phyloP scores from a whole-genome alignment of 2,888 invertebrate species.

The Tenthredo scrophulariae region DNA sequence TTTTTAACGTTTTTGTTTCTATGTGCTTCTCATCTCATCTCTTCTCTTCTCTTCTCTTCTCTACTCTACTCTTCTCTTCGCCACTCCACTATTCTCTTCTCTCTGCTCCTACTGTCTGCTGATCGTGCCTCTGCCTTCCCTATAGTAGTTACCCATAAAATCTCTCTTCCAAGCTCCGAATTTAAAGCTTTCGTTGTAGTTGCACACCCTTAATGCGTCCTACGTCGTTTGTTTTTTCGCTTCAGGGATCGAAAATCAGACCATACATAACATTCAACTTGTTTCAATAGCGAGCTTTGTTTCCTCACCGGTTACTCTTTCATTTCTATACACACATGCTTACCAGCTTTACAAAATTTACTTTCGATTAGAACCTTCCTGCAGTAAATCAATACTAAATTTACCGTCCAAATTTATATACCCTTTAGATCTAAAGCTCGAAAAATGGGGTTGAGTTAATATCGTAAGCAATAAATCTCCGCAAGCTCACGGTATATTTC shows the following conservation, averaged over 20 bases:
- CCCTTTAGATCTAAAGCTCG: too few relatives aligned
- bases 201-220: not conserved
- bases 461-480: too few relatives aligned
- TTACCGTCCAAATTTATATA: too few relatives aligned
- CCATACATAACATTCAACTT: not conserved
- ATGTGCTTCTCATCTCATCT: constrained; percentile 15
- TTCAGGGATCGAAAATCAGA: not conserved
- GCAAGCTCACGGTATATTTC: too few relatives aligned
- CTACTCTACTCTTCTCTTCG: constrained; percentile 2
- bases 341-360: too few relatives aligned
- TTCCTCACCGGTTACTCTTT: not conserved
- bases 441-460: too few relatives aligned
- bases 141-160: not conserved
- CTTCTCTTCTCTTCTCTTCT: not conserved
- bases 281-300: not conserved
- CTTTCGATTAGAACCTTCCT: too few relatives aligned
- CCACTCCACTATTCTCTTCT: not conserved
- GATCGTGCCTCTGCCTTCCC: constrained; percentile 38
- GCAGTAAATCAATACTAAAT: too few relatives aligned
- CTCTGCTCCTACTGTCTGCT: constrained; percentile 51
- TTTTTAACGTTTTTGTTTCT: constrained; percentile 75
- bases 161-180: not conserved
- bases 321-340: not conserved
- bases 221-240: not conserved
- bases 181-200: not conserved